Evolutionary conservation across 2,113 vertebrate genomes (phyloP).

Genomic region (Clinocottus analis): DNA sequence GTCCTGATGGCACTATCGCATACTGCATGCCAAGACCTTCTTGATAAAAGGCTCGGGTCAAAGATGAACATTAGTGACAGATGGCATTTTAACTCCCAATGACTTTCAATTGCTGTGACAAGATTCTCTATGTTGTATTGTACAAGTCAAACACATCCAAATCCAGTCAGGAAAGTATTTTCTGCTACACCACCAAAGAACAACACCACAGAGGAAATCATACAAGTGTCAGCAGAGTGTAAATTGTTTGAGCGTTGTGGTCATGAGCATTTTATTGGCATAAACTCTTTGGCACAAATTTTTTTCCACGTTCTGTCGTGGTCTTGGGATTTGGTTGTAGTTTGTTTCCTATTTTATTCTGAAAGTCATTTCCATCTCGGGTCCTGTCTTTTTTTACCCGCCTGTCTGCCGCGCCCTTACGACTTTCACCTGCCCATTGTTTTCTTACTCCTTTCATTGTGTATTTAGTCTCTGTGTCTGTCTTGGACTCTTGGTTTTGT

Average conservation of each 20-base stretch:
- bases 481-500: neutral
- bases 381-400: no score
- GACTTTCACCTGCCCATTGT: no score
- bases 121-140: neutral
- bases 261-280: neutral
- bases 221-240: neutral
- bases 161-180: neutral
- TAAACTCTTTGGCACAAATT: neutral
- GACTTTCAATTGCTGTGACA: neutral
- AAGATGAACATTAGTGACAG: slow-evolving; percentile 6
- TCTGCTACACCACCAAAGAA: neutral
- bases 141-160: neutral
- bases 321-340: neutral
- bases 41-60: slow-evolving; percentile 13
- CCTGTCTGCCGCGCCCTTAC: no score
- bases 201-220: neutral
- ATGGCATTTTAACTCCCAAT: slow-evolving; percentile 18
- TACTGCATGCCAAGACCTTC: slow-evolving; percentile 5
- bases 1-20: neutral
- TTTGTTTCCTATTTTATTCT: neutral
- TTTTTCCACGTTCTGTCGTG: no score
- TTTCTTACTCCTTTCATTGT: neutral
- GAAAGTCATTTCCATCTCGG: neutral
- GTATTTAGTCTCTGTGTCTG: neutral
- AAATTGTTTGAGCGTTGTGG: neutral